Evolutionary conservation across 1,140 invertebrate genomes (phyloP).

Genomic region (Drosophila paulistorum): DNA sequence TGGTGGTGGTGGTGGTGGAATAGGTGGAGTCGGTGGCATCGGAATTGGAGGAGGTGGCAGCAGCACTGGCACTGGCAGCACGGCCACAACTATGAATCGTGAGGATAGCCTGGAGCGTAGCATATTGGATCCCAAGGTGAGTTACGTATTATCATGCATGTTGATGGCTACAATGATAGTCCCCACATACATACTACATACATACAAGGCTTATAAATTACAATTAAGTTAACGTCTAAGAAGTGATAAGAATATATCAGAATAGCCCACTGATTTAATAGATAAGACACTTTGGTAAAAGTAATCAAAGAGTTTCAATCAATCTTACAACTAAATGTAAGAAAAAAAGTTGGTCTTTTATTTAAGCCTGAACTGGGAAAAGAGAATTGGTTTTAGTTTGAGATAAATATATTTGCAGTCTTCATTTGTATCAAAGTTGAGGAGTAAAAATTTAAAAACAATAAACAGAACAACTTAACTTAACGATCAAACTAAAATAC

Average conservation of each 20-base stretch:
- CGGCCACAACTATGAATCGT: slow-evolving; percentile 74
- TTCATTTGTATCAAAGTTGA: no score
- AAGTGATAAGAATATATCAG: neutral
- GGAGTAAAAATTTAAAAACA: no score
- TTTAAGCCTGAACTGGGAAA: no score
- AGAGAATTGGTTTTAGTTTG: no score
- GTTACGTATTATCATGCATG: slow-evolving; percentile 23
- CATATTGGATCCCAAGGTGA: slow-evolving; percentile 82
- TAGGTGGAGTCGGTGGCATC: neutral
- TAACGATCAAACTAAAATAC: no score
- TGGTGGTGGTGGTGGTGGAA: slow-evolving; percentile 15
- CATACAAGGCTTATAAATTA: slow-evolving; percentile 53
- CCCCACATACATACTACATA: neutral
- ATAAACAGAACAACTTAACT: no score
- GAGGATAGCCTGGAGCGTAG: slow-evolving; percentile 79
- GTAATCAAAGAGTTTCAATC: no score
- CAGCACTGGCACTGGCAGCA: slow-evolving; percentile 66
- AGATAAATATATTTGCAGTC: no score
- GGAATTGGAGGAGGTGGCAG: slow-evolving; percentile 41
- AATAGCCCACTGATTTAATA: no score
- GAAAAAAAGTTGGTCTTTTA: no score
- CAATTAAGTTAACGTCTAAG: slow-evolving; percentile 47
- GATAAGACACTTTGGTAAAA: no score
- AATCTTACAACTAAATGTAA: no score
- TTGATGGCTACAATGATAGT: neutral